A percentile compares a stretch with the other conserved stretches of the same genome.
phyloP scores from a whole-genome alignment of 2,113 vertebrate species.

The Fregata magnificens region DNA sequence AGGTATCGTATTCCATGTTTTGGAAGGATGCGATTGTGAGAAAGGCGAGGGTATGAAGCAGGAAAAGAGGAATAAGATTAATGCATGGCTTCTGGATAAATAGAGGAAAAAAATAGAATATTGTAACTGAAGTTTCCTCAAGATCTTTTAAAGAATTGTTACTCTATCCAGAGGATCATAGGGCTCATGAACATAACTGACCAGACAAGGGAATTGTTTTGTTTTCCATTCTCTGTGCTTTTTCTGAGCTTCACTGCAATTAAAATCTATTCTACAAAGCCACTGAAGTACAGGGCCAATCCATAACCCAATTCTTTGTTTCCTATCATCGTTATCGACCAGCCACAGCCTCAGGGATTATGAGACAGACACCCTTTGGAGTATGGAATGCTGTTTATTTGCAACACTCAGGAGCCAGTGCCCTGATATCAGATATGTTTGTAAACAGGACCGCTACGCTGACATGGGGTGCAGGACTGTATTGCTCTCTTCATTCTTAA shows the following conservation, averaged over 20 bases:
- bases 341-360: slow-evolving; percentile 53
- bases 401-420: neutral
- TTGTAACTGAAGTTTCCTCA: neutral
- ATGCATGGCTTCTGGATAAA: neutral
- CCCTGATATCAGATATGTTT: slow-evolving; percentile 39
- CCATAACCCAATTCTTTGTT: slow-evolving; percentile 29
- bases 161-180: neutral
- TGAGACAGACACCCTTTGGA: slow-evolving; percentile 27
- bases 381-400: slow-evolving; percentile 36
- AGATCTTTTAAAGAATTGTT: neutral
- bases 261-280: slow-evolving; percentile 14
- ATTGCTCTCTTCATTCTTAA: slow-evolving; percentile 10
- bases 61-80: neutral
- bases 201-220: neutral
- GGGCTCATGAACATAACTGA: neutral
- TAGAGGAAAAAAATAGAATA: neutral
- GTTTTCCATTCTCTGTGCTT: neutral
- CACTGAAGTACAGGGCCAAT: neutral
- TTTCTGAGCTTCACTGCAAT: neutral
- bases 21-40: neutral
- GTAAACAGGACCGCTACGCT: neutral
- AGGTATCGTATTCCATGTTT: neutral
- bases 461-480: neutral
- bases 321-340: neutral
- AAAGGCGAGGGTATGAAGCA: neutral